Base-by-base conservation (phyloP, 2,113 vertebrate genomes). In the Semicossyphus pulcher region DNA sequence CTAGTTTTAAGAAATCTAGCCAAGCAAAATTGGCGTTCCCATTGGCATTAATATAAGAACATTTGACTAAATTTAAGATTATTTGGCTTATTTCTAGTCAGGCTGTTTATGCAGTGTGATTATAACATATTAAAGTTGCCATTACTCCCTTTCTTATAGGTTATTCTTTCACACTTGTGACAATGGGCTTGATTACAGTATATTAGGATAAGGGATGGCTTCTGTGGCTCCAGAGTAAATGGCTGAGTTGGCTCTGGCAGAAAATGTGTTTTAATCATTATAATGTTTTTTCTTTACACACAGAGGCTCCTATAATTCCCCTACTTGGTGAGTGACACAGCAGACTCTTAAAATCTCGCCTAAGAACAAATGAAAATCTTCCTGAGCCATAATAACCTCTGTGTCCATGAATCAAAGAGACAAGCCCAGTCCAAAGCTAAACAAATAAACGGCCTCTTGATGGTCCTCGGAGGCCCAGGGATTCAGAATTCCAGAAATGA, bases 401-500 rank as follows among this genome's bases (percentile, higher is more conserved):
- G 0, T 41, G 2, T 65, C 62, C 54, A 57, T 60, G 59, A 85
- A 77, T 88, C 72, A 80, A 83, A 85, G 61, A 72, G 60, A 68
- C 65, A 72, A 81, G 67, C 57, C 53, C 76, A 10, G 62, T 78
- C 42, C 48, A 75, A 76, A 80, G 58, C 69, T 37, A 75, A 86
- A 83, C 83, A 88, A 78, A 89, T 84, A 88, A 81, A 84, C 36
- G 26, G 52, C 23, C 29, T 45, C 73, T 69, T 28, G 75, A 74
- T 80, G 71, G 78, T 89, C 76, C 74, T 83, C 15, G 15, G 86
- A 83, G 80, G 85, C 70, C 78, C 18, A 51, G 54, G 77, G 62
- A 86, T 81, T 76, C 41, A 45, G 73, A 82, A 82, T 86, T 88
- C 85, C 80, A 78, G 78, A 90, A 89, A 90, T 79, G 91, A 92